These are phyloP conservation scores for Linnaemya tessellans DNA, from an alignment of 2,888 invertebrate species.

Conservation along the genomic window DNA sequence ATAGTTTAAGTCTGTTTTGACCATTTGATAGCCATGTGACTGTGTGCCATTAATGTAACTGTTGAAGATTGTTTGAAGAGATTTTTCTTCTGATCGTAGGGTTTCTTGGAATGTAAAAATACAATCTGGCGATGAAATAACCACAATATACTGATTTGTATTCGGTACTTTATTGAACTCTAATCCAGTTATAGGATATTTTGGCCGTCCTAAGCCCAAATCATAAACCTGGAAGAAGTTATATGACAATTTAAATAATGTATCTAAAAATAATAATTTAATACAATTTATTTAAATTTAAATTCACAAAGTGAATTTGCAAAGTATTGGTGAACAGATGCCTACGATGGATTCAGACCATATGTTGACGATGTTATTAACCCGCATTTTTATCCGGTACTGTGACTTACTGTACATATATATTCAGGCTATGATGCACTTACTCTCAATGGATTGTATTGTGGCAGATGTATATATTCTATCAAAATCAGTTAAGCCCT, in stretches of 20 bases:
- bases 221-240: constrained; percentile 89
- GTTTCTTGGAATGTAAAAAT: constrained; percentile 95
- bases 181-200: constrained; percentile 92
- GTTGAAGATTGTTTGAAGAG: constrained; percentile 82
- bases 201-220: constrained; percentile 89
- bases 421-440: no score
- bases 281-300: no score
- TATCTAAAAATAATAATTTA: no score
- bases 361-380: no score
- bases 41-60: constrained; percentile 77
- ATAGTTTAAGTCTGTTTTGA: constrained; percentile 89
- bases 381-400: no score
- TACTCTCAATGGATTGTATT: no score
- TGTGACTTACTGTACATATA: no score
- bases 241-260: neutral
- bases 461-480: no score
- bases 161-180: constrained; percentile 90
- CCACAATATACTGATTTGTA: constrained; percentile 90
- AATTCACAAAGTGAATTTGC: no score
- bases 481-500: no score
- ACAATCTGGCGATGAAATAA: constrained; percentile 92
- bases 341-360: no score
- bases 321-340: no score
- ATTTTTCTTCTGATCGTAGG: constrained; percentile 89
- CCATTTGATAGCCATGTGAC: constrained; percentile 86